Evolutionary conservation across 1,140 invertebrate species (phyloP), one percentile per base, ranked within the genome.

Genomic region (Tetragonula clypearis): DNA sequence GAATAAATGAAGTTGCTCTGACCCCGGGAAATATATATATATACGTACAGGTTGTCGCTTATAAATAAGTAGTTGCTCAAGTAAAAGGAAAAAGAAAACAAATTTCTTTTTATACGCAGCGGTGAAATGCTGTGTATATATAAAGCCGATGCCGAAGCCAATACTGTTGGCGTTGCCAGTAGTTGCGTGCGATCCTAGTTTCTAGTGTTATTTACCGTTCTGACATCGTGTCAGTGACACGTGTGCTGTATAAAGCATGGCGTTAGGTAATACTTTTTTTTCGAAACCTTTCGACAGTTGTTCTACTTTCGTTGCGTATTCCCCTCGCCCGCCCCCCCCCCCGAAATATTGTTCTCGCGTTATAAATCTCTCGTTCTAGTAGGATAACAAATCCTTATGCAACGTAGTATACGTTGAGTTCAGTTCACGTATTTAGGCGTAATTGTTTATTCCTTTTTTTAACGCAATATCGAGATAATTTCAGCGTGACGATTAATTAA

Each of bases 191-290:
- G 1, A 23, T 2, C 23, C 15, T n/a, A n/a, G 3, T n/a, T 66
- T 56, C 53, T 60, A 65, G 41, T 69, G 2, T 84, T 72, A 72
- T 62, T 79, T 84, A 62, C 56, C 68, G n/a, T 79, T 72, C 21
- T 69, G 41, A 72, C 66, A 23, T 79, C 55, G 66, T 79, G 26
- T 79, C 56, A 79, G 26, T 19, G 76, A 56, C 82, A 79, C 82
- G 49, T 84, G 49, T 84, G 68, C 17, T 79, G 15, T 30, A 55
- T 15, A 21, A 62, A 84, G 12, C 68, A 84, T 84, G 82, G n/a
- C 41, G 56, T 84, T 79, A 79, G 82, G 82, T 84, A 79, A 84
- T 62, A 79, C 41, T 55, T 72, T 62, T 72, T 62, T 8, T 1
- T 71, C 19, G 1, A 72, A 60, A n/a, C 2, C n/a, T 68, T 62